Percentiles rank a stretch among this genome's conserved stretches.
phyloP scores from a whole-genome alignment of 1,140 invertebrate species.

The Phocides pigmalion region DNA sequence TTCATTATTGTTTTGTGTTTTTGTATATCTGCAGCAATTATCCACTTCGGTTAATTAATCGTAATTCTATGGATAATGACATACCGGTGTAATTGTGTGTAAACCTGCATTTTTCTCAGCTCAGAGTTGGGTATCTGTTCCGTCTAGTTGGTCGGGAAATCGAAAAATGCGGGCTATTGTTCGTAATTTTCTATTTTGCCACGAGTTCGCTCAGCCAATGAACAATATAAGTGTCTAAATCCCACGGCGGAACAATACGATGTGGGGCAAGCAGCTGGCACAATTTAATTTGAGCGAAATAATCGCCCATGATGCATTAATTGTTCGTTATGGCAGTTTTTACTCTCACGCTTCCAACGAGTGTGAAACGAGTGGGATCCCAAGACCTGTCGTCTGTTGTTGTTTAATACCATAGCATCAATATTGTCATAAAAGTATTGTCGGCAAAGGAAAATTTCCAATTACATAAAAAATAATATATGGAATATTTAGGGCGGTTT shows the following conservation, averaged over 20 bases:
- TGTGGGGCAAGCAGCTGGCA: constrained; percentile 76
- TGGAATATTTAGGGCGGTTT: too few species aligned
- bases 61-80: constrained; percentile 17
- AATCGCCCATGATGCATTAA: constrained; percentile 53
- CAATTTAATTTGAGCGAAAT: constrained; percentile 76
- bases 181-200: constrained; percentile 71
- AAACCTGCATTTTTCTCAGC: constrained; percentile 15
- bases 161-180: constrained; percentile 63
- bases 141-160: constrained; percentile 41
- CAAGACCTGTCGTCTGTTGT: background rate
- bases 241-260: constrained; percentile 75
- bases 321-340: constrained; percentile 55
- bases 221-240: constrained; percentile 68
- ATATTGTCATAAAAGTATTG: too few species aligned
- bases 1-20: background rate
- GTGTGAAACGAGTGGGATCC: background rate
- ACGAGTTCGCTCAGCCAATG: constrained; percentile 52
- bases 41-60: constrained; percentile 11
- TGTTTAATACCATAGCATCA: too few species aligned
- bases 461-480: too few species aligned
- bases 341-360: constrained; percentile 62
- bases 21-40: background rate
- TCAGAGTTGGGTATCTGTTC: constrained; percentile 5
- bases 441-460: too few species aligned
- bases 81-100: constrained; percentile 23